Base-by-base conservation (phyloP, 2,797 vertebrate genomes). In the Tinamus major region DNA sequence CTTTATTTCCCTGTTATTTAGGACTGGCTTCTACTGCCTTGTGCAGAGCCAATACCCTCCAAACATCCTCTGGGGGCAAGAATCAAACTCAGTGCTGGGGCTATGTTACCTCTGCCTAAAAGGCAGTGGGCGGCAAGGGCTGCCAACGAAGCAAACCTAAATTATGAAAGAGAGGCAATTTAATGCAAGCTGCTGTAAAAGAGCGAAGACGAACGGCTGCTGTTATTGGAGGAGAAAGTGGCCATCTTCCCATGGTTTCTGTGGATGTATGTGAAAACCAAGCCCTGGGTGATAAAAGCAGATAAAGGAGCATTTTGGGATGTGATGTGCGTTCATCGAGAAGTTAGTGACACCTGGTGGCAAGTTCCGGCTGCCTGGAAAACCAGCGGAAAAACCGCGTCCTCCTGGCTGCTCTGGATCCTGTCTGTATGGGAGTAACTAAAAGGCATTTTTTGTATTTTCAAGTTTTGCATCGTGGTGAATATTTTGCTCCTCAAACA, bases 311-410 rank as follows among this genome's bases (percentile, higher is more conserved):
- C 42, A 10, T 59, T 85, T 77, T 69, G 78, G 5, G 56, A 21
- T 41, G 29, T 10, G 35, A 18, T 68, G 77, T 31, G 29, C 33
- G 21, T 88, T 93, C 64, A 55, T 55, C 89, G 55, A 95, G 97
- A 97, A 95, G 87, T 86, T 94, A 90, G 96, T 97, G 97, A 97
- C 97, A 97, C 87, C 97, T 97, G 96, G 96, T 96, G 97, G 97
- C 91, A 59, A 44, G 63, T 67, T n/a, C 18, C 17, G 4, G 67
- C 58, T 78, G 78, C 46, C 77, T 82, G 65, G 13, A 33, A 42
- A 69, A 58, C 83, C 63, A 6, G 9, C 53, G 3, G 55, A 37
- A 71, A 87, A 89, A 46, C 77, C 9, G 20, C 15, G 7, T 81
- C 39, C 10, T 58, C 23, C 55, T 72, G 79, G 68, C 87, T 95